These are phyloP conservation scores for Probaryconus sp. DNA, from an alignment of 1,140 invertebrate genomes.

Conservation along the genomic window DNA sequence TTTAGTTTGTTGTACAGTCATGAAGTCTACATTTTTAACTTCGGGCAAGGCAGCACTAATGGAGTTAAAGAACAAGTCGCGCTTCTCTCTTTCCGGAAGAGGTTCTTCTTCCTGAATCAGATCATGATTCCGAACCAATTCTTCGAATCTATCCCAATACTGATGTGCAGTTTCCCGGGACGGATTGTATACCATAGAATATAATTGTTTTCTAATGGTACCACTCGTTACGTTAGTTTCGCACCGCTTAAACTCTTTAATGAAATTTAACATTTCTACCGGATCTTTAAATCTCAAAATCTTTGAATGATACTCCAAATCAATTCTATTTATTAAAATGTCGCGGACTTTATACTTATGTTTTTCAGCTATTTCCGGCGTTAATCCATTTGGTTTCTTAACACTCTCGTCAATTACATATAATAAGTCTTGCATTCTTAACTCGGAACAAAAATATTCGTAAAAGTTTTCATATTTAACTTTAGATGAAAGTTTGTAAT, in stretches of 20 bases:
- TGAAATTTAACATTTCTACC: not conserved
- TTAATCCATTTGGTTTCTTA: not conserved
- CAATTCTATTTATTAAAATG: too few relatives aligned
- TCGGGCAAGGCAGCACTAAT: not conserved
- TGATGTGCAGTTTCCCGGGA: not conserved
- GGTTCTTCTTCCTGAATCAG: too few relatives aligned
- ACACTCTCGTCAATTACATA: too few relatives aligned
- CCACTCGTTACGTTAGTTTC: not conserved
- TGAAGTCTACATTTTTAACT: conserved; percentile 5
- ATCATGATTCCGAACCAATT: too few relatives aligned
- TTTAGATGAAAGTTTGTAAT: too few relatives aligned
- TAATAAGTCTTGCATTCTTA: too few relatives aligned
- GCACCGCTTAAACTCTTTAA: not conserved
- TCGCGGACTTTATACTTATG: conserved; percentile 1
- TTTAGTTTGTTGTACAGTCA: conserved; percentile 3
- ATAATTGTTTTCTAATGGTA: not conserved
- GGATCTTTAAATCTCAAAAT: not conserved
- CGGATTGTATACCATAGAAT: not conserved
- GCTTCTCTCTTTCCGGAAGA: conserved; percentile 11
- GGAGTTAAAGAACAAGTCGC: not conserved
- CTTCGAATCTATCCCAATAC: too few relatives aligned
- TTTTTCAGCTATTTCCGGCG: not conserved
- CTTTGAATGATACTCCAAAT: not conserved
- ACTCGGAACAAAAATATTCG: too few relatives aligned
- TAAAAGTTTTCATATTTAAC: too few relatives aligned